These are phyloP conservation scores for Echinarachnius parma DNA, from an alignment of 53 echinoderm and acorn worm genomes.

Conservation along the genomic window DNA sequence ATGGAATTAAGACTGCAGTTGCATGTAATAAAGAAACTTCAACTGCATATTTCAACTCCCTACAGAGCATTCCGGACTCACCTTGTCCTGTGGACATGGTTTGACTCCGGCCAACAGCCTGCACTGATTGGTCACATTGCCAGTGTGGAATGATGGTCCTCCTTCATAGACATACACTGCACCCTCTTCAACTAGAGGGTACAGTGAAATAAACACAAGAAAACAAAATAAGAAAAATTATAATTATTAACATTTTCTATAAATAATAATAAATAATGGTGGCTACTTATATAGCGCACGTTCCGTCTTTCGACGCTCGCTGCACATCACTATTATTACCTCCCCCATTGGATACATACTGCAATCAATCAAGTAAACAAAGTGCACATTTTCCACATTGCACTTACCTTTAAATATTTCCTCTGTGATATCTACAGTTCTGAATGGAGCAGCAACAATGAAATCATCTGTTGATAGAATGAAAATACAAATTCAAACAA, in stretches of 20 bases:
- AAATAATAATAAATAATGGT: no score
- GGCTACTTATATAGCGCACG: no score
- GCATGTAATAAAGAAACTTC: no score
- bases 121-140: constrained; percentile 57
- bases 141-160: constrained; percentile 38
- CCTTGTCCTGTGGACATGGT: constrained; percentile 59
- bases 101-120: constrained; percentile 1
- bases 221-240: no score
- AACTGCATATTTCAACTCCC: neutral
- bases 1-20: no score
- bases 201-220: neutral
- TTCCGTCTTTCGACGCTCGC: no score
- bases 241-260: no score
- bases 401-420: constrained; percentile 48
- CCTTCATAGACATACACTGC: constrained; percentile 54
- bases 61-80: neutral
- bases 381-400: no score
- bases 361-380: no score
- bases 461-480: constrained; percentile 53
- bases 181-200: constrained; percentile 67
- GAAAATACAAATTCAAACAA: neutral
- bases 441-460: constrained; percentile 58
- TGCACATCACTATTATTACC: no score
- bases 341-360: no score
- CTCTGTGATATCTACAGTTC: constrained; percentile 66